phyloP scores from a whole-genome alignment of 2,113 vertebrate species.

The Leptosomus discolor region DNA sequence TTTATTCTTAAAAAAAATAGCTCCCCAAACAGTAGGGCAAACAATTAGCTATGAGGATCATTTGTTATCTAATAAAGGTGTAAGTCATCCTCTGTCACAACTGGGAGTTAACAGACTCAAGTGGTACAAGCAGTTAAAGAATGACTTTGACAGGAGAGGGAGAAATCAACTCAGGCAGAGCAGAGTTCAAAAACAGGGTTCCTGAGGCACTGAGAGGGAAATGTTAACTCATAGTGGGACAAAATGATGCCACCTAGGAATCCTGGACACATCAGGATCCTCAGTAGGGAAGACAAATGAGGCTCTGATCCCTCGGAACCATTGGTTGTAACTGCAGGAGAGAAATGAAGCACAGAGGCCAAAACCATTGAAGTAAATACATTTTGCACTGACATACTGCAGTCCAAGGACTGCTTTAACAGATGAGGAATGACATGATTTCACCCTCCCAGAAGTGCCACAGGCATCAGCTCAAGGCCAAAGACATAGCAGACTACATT shows the following conservation, averaged over 20 bases:
- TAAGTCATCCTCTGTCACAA: background rate
- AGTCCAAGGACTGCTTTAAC: conserved; percentile 9
- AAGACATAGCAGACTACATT: background rate
- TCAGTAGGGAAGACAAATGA: background rate
- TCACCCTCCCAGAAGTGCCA: background rate
- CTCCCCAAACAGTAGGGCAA: background rate
- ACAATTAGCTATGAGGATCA: background rate
- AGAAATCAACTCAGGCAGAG: background rate
- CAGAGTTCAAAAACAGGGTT: background rate
- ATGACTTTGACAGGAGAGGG: background rate
- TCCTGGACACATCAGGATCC: background rate
- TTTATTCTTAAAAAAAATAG: background rate
- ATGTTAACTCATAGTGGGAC: background rate
- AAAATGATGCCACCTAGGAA: background rate
- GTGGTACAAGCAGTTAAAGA: background rate
- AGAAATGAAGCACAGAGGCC: background rate
- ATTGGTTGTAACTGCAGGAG: background rate
- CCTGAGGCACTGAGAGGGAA: background rate
- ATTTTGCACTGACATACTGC: background rate
- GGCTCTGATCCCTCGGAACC: background rate
- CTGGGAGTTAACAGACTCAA: background rate
- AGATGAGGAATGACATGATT: conserved; percentile 10
- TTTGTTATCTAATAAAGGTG: background rate
- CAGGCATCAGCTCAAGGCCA: background rate
- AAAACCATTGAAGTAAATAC: background rate